A percentile compares a stretch with the other conserved stretches of the same genome.
Conservation (phyloP, 2,888 invertebrate species). For the Eledone cirrhosa region DNA sequence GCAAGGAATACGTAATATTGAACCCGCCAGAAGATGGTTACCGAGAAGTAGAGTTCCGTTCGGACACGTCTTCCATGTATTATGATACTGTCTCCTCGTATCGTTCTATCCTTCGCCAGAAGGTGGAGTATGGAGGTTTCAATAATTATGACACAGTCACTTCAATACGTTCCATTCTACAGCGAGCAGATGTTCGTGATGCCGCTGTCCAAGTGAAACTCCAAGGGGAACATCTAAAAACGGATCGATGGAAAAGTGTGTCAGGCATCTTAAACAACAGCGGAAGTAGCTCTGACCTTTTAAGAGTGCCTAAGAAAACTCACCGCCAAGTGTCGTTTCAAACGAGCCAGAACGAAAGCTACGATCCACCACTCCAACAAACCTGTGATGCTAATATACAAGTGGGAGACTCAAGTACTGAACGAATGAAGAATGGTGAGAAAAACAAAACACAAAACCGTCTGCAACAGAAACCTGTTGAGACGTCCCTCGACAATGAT, state of each 20-base stretch:
- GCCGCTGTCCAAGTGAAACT: slow-evolving; percentile 1
- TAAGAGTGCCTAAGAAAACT: neutral
- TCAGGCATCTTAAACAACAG: slow-evolving; percentile 1
- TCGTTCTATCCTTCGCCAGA: slow-evolving; percentile 29
- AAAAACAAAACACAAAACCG: neutral
- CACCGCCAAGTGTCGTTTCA: slow-evolving; percentile 18
- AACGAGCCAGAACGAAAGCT: neutral
- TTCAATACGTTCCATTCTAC: neutral
- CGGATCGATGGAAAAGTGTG: slow-evolving; percentile 3
- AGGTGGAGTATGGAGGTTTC: neutral
- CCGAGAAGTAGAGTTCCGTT: slow-evolving; percentile 35
- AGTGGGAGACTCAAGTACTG: neutral
- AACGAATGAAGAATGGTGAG: neutral
- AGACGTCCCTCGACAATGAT: neutral
- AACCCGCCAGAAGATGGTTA: slow-evolving; percentile 36
- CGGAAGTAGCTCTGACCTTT: neutral
- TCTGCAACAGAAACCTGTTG: neutral
- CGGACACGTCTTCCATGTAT: slow-evolving; percentile 35
- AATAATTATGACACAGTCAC: slow-evolving; percentile 20
- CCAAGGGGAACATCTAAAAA: neutral
- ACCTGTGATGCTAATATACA: slow-evolving; percentile 11
- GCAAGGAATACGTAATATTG: slow-evolving; percentile 36
- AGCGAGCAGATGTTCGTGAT: neutral
- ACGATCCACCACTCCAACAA: neutral
- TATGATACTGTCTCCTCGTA: slow-evolving; percentile 39